Percentiles rank a stretch among this genome's conserved stretches.
Evolutionary conservation across 2,888 invertebrate species (phyloP).

Genomic region (Coenonympha glycerion): DNA sequence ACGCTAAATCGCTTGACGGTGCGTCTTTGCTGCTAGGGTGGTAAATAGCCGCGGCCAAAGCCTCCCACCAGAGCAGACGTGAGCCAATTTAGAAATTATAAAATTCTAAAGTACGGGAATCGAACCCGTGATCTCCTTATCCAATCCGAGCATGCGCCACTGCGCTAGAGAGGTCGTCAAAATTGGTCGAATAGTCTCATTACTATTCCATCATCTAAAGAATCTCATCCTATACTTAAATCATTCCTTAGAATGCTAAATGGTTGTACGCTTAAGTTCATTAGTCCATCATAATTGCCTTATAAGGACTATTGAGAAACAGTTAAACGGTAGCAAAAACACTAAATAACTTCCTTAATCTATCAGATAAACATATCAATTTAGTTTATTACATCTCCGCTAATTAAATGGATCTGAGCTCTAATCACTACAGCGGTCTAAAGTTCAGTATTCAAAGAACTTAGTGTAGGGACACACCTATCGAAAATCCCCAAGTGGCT

Average conservation of each 20-base stretch:
- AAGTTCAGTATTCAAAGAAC: no score
- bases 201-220: background rate
- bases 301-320: slow-evolving; percentile 21
- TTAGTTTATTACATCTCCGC: background rate
- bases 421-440: background rate
- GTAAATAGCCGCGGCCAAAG: no score
- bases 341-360: slow-evolving; percentile 6
- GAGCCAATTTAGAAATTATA: no score
- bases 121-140: no score
- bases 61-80: no score
- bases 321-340: slow-evolving; percentile 15
- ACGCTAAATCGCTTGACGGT: no score
- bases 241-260: background rate
- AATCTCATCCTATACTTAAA: slow-evolving; percentile 1
- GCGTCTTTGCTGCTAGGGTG: no score
- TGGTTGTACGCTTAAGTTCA: background rate
- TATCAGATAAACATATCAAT: background rate
- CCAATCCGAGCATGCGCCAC: no score
- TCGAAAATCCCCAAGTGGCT: no score
- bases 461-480: no score
- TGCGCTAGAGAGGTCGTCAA: no score
- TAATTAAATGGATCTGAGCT: background rate
- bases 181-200: background rate
- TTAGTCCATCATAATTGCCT: slow-evolving; percentile 15
- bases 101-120: no score